phyloP scores from a whole-genome alignment of 2,888 invertebrate genomes.

The Homarus gammarus region DNA sequence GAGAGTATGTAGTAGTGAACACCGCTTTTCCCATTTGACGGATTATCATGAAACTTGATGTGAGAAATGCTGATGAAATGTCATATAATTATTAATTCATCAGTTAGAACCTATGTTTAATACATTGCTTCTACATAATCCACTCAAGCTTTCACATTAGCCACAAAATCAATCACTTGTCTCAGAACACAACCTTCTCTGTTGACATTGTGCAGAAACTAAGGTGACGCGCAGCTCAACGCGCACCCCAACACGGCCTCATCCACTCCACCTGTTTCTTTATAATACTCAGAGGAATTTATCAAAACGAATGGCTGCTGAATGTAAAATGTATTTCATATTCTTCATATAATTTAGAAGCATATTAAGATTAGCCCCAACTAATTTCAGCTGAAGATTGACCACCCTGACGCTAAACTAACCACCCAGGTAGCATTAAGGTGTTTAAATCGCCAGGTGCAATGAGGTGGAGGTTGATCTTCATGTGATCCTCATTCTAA shows the following conservation, averaged over 20 bases:
- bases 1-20: background rate
- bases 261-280: background rate
- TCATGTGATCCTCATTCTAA: no score
- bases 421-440: no score
- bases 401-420: no score
- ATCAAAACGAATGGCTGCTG: no score
- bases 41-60: background rate
- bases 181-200: conserved; percentile 25
- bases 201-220: conserved; percentile 45
- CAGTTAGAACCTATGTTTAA: conserved; percentile 10
- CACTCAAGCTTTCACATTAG: conserved; percentile 32
- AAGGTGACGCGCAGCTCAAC: conserved; percentile 26
- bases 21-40: background rate
- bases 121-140: conserved; percentile 36
- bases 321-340: no score
- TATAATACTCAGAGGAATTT: background rate
- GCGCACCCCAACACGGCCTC: background rate
- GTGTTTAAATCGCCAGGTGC: no score
- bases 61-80: background rate
- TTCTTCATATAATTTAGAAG: no score
- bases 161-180: conserved; percentile 20
- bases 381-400: no score
- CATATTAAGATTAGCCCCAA: no score
- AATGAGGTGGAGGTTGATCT: no score
- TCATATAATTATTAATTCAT: conserved; percentile 8